Percentiles rank a stretch among this genome's conserved stretches.
phyloP scores from a whole-genome alignment of 2,113 vertebrate species.

The Dasyprocta punctata region DNA sequence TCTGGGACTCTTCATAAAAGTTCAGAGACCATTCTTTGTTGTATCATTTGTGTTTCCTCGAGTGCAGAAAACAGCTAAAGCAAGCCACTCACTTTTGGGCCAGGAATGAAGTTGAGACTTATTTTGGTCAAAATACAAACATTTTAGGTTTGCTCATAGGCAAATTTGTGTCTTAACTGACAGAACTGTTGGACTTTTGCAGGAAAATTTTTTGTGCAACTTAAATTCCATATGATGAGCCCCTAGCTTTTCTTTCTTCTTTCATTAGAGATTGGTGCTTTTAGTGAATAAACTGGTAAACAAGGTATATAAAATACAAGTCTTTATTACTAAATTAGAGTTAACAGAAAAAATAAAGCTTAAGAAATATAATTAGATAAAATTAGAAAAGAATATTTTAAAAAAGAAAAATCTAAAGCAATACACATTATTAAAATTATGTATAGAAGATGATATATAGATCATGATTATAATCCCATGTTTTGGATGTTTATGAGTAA shows the following conservation, averaged over 20 bases:
- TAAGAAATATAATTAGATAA: too few species aligned
- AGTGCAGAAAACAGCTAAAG: not conserved
- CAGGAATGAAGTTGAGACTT: not conserved
- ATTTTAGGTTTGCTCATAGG: not conserved
- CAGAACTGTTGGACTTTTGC: not conserved
- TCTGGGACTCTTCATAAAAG: not conserved
- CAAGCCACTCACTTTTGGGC: not conserved
- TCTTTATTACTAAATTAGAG: too few species aligned
- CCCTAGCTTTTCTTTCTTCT: rapidly evolving
- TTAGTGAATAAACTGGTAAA: not conserved
- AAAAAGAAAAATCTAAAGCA: too few species aligned
- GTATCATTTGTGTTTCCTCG: not conserved
- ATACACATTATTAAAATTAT: not conserved
- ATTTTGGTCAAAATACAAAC: not conserved
- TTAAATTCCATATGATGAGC: not conserved
- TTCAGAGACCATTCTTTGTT: not conserved
- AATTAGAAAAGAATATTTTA: too few species aligned
- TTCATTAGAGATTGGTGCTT: not conserved
- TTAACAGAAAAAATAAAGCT: too few species aligned
- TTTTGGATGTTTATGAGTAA: not conserved
- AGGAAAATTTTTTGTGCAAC: not conserved
- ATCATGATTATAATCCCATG: not conserved
- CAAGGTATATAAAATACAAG: not conserved
- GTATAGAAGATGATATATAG: not conserved
- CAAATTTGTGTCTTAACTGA: not conserved